Conservation (phyloP, 2,888 invertebrate species). For the Saturnia pavonia region DNA sequence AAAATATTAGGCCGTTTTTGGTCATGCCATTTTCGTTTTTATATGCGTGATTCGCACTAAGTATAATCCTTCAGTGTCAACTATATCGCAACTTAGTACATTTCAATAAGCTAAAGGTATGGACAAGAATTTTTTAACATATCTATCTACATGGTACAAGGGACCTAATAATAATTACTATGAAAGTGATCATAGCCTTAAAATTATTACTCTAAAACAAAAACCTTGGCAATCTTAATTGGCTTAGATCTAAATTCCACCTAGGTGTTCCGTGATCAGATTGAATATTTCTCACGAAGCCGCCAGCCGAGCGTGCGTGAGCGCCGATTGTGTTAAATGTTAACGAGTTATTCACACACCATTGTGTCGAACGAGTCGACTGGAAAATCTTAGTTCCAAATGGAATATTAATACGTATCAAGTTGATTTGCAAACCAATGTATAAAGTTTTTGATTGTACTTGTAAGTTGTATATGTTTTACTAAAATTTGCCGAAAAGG, state of each 20-base stretch:
- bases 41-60: background rate
- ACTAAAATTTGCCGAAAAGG: background rate
- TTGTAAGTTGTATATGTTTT: background rate
- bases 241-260: background rate
- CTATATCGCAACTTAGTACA: background rate
- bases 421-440: slow-evolving; percentile 2
- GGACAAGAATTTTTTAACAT: background rate
- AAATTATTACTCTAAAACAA: background rate
- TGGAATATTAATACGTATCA: slow-evolving; percentile 52
- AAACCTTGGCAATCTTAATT: background rate
- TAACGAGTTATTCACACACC: slow-evolving; percentile 62
- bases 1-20: background rate
- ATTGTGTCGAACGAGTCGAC: slow-evolving; percentile 55
- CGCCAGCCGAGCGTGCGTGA: slow-evolving; percentile 31
- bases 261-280: background rate
- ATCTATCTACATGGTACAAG: background rate
- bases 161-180: background rate
- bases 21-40: no score
- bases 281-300: slow-evolving; percentile 31
- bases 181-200: background rate
- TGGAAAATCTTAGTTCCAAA: slow-evolving; percentile 67
- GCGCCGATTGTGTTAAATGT: slow-evolving; percentile 52
- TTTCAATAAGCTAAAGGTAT: background rate
- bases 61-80: background rate
- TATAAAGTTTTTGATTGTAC: background rate